These are phyloP conservation scores for Eilema griseolum DNA, from an alignment of 2,888 invertebrate genomes.

Conservation along the genomic window DNA sequence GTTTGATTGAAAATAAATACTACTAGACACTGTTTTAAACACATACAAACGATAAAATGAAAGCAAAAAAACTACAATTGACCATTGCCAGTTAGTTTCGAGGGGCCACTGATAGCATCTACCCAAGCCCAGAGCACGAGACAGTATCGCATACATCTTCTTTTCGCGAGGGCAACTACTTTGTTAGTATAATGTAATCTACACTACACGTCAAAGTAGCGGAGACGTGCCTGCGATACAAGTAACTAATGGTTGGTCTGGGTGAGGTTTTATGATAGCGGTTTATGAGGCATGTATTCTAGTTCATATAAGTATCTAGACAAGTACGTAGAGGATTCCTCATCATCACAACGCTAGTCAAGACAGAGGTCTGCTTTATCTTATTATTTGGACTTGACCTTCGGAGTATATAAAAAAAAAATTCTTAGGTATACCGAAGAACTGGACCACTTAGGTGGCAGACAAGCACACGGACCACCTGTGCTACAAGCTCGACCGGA, in stretches of 20 bases:
- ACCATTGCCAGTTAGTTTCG: neutral
- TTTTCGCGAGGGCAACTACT: slow-evolving; percentile 3
- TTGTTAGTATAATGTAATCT: slow-evolving; percentile 17
- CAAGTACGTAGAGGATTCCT: no score
- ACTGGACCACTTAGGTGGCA: no score
- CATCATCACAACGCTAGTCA: no score
- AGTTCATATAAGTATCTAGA: neutral
- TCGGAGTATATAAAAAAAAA: no score
- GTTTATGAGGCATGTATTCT: neutral
- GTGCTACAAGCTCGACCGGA: no score
- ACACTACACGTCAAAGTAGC: neutral
- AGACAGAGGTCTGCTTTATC: no score
- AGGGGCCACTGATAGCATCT: neutral
- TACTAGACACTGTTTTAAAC: neutral
- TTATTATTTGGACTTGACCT: no score
- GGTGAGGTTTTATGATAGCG: neutral
- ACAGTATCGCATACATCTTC: neutral
- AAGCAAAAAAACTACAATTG: neutral
- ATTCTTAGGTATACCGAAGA: no score
- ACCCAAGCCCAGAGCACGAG: slow-evolving; percentile 9
- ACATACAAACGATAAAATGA: neutral
- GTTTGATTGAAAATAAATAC: no score
- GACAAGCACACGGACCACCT: no score
- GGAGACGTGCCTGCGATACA: neutral
- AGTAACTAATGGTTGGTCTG: neutral